A percentile compares a stretch with the other conserved stretches of the same genome.
Conservation (phyloP, 2,113 vertebrate species). For the Pandion haliaetus region DNA sequence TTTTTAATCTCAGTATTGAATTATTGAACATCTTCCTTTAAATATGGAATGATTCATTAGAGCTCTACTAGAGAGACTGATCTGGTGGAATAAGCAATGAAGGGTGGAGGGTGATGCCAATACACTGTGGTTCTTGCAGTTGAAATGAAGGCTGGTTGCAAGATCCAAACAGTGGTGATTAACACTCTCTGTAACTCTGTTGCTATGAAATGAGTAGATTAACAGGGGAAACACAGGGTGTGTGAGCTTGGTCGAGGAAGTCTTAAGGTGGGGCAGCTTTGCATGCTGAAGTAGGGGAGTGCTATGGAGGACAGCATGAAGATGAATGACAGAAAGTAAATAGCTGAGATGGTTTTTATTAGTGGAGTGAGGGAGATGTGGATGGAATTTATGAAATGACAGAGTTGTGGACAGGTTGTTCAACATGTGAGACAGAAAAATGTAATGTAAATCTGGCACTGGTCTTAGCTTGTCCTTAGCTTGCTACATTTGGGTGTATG, state of each 20-base stretch:
- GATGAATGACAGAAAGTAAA: background rate
- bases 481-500: background rate
- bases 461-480: slow-evolving; percentile 22
- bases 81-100: background rate
- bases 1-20: background rate
- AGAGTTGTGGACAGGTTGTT: background rate
- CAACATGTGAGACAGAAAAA: background rate
- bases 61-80: background rate
- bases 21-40: background rate
- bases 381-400: background rate
- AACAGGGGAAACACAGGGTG: background rate
- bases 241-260: background rate
- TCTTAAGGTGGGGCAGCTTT: background rate
- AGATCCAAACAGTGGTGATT: background rate
- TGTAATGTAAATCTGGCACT: background rate
- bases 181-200: background rate
- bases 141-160: background rate
- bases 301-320: background rate
- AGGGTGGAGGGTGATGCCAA: background rate
- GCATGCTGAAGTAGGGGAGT: background rate
- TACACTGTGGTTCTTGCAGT: background rate
- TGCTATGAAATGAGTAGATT: background rate
- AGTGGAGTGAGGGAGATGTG: background rate
- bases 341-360: background rate
- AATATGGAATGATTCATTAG: background rate